Base-by-base conservation (phyloP, 2,797 vertebrate genomes). In the Crocodylus rhombifer region DNA sequence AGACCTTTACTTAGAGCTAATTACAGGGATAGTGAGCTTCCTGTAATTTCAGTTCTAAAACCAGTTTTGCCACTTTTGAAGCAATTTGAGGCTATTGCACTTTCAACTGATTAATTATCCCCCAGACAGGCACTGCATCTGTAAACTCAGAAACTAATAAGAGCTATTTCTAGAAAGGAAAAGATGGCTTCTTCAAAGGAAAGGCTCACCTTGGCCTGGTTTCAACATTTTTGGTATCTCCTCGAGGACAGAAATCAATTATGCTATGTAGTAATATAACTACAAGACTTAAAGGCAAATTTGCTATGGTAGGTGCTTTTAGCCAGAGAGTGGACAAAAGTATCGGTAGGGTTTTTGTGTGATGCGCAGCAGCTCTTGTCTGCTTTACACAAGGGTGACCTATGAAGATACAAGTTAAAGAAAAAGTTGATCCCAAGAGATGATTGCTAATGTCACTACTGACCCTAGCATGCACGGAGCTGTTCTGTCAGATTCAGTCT, bases 1-100 rank as follows among this genome's bases (percentile, higher is more conserved):
- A 42, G 30, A 61, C 28, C 51, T 89, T 91, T 79, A 81, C 77
- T 69, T 79, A 63, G 77, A 87, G 51, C 63, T 93, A 92, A 88
- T 84, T 91, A 76, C 61, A 78, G 55, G 58, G 11, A 16, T 33
- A 62, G n/a, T 12, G 63, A 21, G 28, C 33, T 91, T 14, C 42
- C 28, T 81, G 62, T 65, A 80, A 75, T 79, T 93, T 58, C 80
- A 80, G 51, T 57, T 80, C 10, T 62, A 16, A 20, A 89, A 79
- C 30, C 62, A 55, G 76, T 28, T 81, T 67, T 84, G 14, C 60
- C 5, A 10, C 26, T 58, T 91, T 51, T 51, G 62, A 71, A 58
- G 16, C 23, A 80, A 58, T 62, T 73, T 42, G 60, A 67, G 15
- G 25, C 57, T 90, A 30, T 69, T 79, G 71, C 26, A 51, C 65